Base-by-base conservation (phyloP, 2,888 invertebrate genomes). In the Tolmerus cingulatus region DNA sequence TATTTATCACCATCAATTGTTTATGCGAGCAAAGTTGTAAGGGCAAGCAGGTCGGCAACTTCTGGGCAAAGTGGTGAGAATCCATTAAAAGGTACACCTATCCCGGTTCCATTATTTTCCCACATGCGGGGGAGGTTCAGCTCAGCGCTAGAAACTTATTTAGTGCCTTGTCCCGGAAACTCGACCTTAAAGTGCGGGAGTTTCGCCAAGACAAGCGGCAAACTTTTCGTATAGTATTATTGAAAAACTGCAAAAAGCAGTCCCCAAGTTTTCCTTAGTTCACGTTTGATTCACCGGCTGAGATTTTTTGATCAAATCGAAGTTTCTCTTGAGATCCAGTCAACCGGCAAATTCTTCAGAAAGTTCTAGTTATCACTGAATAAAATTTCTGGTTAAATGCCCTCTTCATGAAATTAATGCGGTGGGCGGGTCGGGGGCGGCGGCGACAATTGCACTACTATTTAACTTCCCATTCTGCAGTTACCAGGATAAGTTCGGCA, bases 331-430 rank as follows among this genome's bases (percentile, higher is more conserved):
- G 82, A 34, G 30, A 66, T 23, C 57, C 82, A 82, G 57, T 57
- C 82, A 34, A 82, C 57, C 19, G 82, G 57, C 27, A 82, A 82
- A 66, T 82, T 82, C 66, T 66, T 66, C 9, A 23, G 9, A 66
- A 82, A 82, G 37, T 82, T 82, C 23, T 82, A 82, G 82, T 82
- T 82, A 82, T 82, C 82, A 82, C 57, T 57, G 82, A 66, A 82
- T 37, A 82, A 82, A 57, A 82, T 57, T 82, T 82, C 66, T 57
- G 66, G 82, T 55, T 82, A 66, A 82, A 82, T 82, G 82, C 82
- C 1, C 34, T 82, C 37, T 34, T 51, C 66, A 82, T 23, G 57
- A 66, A 82, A 82, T 82, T 66, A 82, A 57, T 82, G 82, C 57
- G 37, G 19, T 3, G 37, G 55, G 37, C 8, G 57, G 57, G 9